phyloP scores from a whole-genome alignment of 2,113 vertebrate species.

The Entelurus aequoreus region DNA sequence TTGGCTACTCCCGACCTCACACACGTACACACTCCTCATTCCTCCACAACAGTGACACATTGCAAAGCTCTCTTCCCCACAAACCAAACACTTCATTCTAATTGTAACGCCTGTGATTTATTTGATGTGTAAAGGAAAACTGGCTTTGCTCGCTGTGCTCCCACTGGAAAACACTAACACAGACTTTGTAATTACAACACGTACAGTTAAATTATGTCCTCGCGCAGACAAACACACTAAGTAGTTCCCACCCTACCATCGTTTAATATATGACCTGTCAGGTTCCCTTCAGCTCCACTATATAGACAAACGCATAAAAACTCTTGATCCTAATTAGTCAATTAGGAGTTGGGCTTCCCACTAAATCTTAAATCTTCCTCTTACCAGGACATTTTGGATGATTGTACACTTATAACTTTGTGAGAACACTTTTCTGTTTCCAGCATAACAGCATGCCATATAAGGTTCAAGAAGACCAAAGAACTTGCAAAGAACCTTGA shows the following conservation, averaged over 20 bases:
- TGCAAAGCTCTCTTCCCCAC: constrained; percentile 62
- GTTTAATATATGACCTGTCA: not conserved
- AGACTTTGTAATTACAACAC: constrained; percentile 53
- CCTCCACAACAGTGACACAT: constrained; percentile 59
- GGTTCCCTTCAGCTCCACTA: not conserved
- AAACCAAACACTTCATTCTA: constrained; percentile 68
- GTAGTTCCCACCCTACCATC: constrained; percentile 14
- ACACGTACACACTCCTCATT: constrained; percentile 50
- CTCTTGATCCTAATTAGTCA: not conserved
- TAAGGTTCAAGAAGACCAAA: not conserved
- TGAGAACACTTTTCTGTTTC: not conserved
- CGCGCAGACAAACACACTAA: constrained; percentile 36
- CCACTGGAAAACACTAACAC: constrained; percentile 48
- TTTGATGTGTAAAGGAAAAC: constrained; percentile 58
- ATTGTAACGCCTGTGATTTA: constrained; percentile 64
- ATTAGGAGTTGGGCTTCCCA: not conserved
- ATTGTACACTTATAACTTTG: not conserved
- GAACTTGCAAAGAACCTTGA: not conserved
- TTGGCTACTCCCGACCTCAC: constrained; percentile 63
- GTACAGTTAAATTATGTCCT: constrained; percentile 46
- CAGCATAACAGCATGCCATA: not conserved
- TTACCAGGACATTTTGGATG: not conserved
- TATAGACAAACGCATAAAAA: not conserved
- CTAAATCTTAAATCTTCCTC: not conserved
- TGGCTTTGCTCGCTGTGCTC: constrained; percentile 38